Evolutionary conservation across 2,888 invertebrate species (phyloP).

Genomic region (Sinhomidia bicolor): DNA sequence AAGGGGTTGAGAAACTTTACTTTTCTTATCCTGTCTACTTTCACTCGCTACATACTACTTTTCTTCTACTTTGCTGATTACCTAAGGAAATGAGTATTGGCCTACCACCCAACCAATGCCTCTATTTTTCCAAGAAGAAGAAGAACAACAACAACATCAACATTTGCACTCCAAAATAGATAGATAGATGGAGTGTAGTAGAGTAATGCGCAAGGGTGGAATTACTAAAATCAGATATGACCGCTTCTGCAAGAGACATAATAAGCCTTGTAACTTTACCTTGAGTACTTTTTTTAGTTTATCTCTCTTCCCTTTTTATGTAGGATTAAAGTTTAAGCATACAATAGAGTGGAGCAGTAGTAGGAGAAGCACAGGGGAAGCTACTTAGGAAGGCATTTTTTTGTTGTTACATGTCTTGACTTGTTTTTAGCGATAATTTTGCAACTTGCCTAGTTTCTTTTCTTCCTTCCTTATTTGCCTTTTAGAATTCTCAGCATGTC

Average conservation of each 20-base stretch:
- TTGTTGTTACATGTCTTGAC: conserved; percentile 13
- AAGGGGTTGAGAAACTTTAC: conserved; percentile 34
- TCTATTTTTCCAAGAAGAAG: not conserved
- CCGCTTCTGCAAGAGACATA: not conserved
- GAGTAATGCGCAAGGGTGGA: not conserved
- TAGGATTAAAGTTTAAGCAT: conserved; percentile 33
- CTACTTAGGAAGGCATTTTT: not conserved
- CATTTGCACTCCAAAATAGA: too few relatives aligned
- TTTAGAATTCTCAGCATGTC: conserved; percentile 18
- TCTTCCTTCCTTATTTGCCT: not conserved
- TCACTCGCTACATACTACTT: not conserved
- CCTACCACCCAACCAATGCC: not conserved
- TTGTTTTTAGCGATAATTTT: conserved; percentile 1
- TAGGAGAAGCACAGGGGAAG: not conserved
- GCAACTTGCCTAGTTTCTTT: not conserved
- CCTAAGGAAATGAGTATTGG: not conserved
- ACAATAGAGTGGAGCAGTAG: not conserved
- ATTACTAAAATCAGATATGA: not conserved
- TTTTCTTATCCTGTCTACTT: conserved; percentile 20
- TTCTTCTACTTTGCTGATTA: not conserved
- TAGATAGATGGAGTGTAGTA: too few relatives aligned
- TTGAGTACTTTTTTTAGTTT: conserved; percentile 21
- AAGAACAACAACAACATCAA: too few relatives aligned
- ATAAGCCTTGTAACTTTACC: conserved; percentile 1
- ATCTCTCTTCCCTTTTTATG: conserved; percentile 28